Evolutionary conservation across 2,113 vertebrate genomes (phyloP), one percentile per base, ranked within the genome.

Genomic region (Cephalopholis sonnerati): DNA sequence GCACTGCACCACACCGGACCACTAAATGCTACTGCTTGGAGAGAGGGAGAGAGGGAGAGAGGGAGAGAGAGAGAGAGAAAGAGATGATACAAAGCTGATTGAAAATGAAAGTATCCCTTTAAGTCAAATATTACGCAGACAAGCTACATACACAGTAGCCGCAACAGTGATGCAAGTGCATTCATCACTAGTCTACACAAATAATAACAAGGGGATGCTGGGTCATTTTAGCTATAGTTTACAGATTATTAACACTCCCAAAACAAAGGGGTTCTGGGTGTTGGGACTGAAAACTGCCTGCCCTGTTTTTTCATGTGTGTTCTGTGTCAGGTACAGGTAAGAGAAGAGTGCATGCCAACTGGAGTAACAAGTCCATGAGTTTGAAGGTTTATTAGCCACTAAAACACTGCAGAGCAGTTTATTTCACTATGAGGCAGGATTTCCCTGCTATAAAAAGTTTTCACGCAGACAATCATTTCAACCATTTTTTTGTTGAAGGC

Each of bases 331-430:
- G 32, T 13, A 3, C 29, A 58, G 53, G 12, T 67, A 7, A 36
- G 50, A n/a, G 5, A 41, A 27, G 27, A 11, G 5, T 22, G 36
- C 12, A 62, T 24, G 57, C 46, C 7, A 1, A 65, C 5, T 55
- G 36, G 48, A 65, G 29, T 25, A 11, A 57, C 15, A 39, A 9
- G 25, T 18, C 36, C 51, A 39, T 50, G 32, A n/a, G 32, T 51
- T 6, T 55, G 22, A 44, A 64, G 22, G 62, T 41, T 41, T 44
- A 62, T 29, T 22, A n/a, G 22, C 36, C 13, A 12, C 15, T 2
- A 18, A 20, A 75, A 27, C 61, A 64, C 18, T 64, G 50, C 27
- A 29, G 15, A n/a, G 71, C 36, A 63, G 32, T 54, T 75, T 20
- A 9, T 62, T 74, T 18, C 15, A 46, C 5, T 4, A 17, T 8